Conservation (phyloP, 2,113 vertebrate species). For the Sitta europaea region DNA sequence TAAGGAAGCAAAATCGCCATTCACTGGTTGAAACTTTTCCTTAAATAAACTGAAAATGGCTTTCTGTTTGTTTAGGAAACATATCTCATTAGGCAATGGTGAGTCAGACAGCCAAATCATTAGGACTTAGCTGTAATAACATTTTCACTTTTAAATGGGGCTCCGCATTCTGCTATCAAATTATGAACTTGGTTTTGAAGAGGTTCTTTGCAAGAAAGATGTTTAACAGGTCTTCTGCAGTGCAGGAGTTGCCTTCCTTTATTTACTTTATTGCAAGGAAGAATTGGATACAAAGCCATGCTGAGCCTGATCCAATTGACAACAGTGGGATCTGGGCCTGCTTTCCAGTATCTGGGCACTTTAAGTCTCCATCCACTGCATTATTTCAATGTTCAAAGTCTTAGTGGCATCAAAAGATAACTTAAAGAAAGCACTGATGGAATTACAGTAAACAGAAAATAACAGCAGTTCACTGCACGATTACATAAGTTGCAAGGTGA, state of each 20-base stretch:
- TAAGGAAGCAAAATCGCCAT: neutral
- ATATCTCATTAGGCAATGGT: neutral
- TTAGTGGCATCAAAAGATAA: neutral
- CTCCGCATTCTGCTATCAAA: neutral
- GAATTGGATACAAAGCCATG: neutral
- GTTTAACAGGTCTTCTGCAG: neutral
- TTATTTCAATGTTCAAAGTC: neutral
- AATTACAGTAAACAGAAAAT: conserved; percentile 13
- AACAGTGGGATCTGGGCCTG: neutral
- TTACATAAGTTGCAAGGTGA: neutral
- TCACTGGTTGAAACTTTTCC: neutral
- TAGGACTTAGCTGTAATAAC: neutral
- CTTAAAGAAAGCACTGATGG: neutral
- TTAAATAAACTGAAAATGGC: conserved; percentile 17
- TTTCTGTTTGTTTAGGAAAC: conserved; percentile 28
- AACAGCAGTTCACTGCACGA: neutral
- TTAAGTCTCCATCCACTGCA: neutral
- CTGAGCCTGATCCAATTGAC: neutral
- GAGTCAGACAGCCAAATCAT: neutral
- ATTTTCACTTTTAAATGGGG: neutral
- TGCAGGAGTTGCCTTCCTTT: neutral
- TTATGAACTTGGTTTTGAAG: neutral
- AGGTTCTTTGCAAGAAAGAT: neutral
- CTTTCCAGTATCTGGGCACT: neutral
- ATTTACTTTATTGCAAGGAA: neutral